phyloP scores from a whole-genome alignment of 2,797 vertebrate genomes.

The Sebastes trivittatus region DNA sequence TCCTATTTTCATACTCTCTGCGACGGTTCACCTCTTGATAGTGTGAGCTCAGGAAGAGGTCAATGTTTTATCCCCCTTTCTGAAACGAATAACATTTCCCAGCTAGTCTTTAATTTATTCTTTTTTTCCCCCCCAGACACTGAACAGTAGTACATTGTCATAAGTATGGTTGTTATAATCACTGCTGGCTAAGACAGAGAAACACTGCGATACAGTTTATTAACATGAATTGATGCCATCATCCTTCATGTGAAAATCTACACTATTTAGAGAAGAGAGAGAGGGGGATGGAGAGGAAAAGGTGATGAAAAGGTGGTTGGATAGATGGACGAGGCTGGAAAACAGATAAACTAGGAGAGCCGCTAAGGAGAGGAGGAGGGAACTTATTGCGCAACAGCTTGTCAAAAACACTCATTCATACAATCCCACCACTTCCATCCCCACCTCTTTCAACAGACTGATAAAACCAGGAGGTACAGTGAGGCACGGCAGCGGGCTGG shows the following conservation, averaged over 20 bases:
- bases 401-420: constrained; percentile 26
- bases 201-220: constrained; percentile 36
- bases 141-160: constrained; percentile 21
- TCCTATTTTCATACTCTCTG: constrained; percentile 28
- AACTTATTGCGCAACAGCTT: constrained; percentile 35
- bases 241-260: constrained; percentile 58
- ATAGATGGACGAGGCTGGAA: background rate
- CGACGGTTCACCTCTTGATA: constrained; percentile 11
- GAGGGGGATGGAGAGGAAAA: background rate
- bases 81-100: constrained; percentile 42
- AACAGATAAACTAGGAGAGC: background rate
- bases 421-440: background rate
- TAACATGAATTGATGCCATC: constrained; percentile 43
- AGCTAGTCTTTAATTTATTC: constrained; percentile 12
- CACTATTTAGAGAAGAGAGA: background rate
- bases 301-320: background rate
- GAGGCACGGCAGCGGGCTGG: constrained; percentile 15
- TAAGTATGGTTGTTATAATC: constrained; percentile 19
- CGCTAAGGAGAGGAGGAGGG: constrained; percentile 10
- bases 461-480: constrained; percentile 1
- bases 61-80: background rate
- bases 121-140: constrained; percentile 17
- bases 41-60: constrained; percentile 39
- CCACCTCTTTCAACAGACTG: constrained; percentile 6
- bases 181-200: constrained; percentile 43